Base-by-base conservation (phyloP, 2,888 invertebrate species). In the Coelinius sp. region DNA sequence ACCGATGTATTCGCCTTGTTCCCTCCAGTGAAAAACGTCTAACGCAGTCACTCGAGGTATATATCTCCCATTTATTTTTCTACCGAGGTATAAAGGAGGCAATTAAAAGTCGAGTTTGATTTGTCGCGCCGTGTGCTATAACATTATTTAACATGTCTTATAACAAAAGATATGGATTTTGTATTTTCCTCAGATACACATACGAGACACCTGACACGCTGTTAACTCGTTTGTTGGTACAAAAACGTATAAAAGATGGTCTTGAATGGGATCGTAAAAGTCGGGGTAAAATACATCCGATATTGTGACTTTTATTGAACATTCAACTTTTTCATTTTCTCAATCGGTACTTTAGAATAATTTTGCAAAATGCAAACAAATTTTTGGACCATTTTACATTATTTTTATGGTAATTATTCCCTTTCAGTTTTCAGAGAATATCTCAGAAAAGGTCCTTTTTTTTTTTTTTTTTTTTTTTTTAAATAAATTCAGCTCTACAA, bases 51-150 rank as follows among this genome's bases (percentile, higher is more conserved):
- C 27, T 59, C 22, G 44, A 46, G 46, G 8, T 31, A 31, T 59
- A 59, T 59, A 59, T 59, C 35, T 59, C 35, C 59, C 31, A 59
- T 59, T 31, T 31, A 59, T 62, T 49, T 65, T 20, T 12, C 7
- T 35, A 12, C 8, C 8, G 20, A 49, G 22, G 12, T 3, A 52
- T 66, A 20, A 17, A 31, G 46, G 46, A 25, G 31, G 52, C 66
- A 67, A 67, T 67, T 67, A 67, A 67, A 67, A 68, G 68, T 68
- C 59, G 25, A 68, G 31, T 53, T 67, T 67, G 66, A 67, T 67
- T 67, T 67, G 66, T 67, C 66, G 66, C 64, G 44, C 46, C 46
- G 24, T 49, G 46, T 27, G 44, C 53, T 67, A 52, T 53, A 14
- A 65, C 49, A 44, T 46, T 46, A 24, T 64, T 64, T 44, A 44